These are phyloP conservation scores for Drosophila sordidula DNA, from an alignment of 2,888 invertebrate genomes.

Conservation along the genomic window DNA sequence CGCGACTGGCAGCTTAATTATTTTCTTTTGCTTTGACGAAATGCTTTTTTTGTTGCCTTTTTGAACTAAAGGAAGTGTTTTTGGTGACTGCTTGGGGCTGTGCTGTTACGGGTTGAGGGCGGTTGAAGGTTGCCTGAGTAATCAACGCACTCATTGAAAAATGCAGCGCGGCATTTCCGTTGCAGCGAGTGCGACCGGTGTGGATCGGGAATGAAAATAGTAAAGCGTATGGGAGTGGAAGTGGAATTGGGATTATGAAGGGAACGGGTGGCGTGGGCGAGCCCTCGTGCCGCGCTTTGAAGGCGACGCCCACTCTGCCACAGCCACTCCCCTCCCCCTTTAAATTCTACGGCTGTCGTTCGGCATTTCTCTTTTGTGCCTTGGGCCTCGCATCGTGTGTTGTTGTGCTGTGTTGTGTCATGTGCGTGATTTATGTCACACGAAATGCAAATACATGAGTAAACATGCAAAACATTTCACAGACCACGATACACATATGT, in stretches of 20 bases:
- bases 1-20: conserved; percentile 42
- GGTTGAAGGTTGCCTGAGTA: conserved; percentile 47
- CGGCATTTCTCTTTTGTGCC: conserved; percentile 65
- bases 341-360: conserved; percentile 6
- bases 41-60: conserved; percentile 22
- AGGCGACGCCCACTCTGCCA: conserved; percentile 32
- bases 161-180: conserved; percentile 72
- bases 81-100: not conserved
- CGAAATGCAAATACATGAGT: conserved; percentile 79
- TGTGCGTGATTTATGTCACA: conserved; percentile 77
- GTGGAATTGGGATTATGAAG: conserved; percentile 6
- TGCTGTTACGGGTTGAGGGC: not conserved
- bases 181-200: conserved; percentile 32
- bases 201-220: conserved; percentile 8
- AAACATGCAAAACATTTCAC: conserved; percentile 74
- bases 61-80: conserved; percentile 1
- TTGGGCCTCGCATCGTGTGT: conserved; percentile 50
- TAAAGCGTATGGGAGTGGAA: conserved; percentile 6
- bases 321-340: not conserved
- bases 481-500: conserved; percentile 37
- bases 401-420: conserved; percentile 61
- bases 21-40: conserved; percentile 50
- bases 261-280: conserved; percentile 40
- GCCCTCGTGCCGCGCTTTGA: conserved; percentile 24
- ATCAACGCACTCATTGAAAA: conserved; percentile 75